These are phyloP conservation scores for Epirrhoe alternata DNA, from an alignment of 2,888 invertebrate species.

Conservation along the genomic window DNA sequence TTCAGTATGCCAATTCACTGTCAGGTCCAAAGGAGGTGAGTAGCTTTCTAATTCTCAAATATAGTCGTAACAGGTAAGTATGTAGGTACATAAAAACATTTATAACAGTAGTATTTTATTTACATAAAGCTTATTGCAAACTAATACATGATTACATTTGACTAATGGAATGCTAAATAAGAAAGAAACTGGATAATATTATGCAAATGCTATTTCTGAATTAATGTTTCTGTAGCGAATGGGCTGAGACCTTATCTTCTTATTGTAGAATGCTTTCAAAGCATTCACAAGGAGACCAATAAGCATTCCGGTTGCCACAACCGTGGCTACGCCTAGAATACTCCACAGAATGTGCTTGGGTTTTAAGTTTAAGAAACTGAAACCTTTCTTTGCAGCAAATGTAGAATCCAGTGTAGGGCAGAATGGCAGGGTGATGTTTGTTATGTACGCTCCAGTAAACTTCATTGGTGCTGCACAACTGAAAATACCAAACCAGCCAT, in stretches of 20 bases:
- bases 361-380: conserved; percentile 63
- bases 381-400: conserved; percentile 59
- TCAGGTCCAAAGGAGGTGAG: conserved; percentile 88
- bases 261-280: conserved; percentile 67
- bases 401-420: conserved; percentile 74
- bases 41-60: conserved; percentile 32
- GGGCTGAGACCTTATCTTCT: conserved; percentile 66
- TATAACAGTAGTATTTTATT: conserved; percentile 42
- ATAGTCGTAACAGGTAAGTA: not conserved
- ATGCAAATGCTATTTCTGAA: conserved; percentile 69
- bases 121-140: conserved; percentile 49
- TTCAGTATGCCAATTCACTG: conserved; percentile 89
- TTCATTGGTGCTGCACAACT: conserved; percentile 80
- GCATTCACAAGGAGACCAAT: conserved; percentile 71
- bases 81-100: conserved; percentile 39
- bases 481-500: conserved; percentile 49
- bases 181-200: conserved; percentile 40
- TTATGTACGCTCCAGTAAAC: conserved; percentile 70
- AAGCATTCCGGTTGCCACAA: conserved; percentile 71
- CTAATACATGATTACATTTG: conserved; percentile 43
- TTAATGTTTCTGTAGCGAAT: conserved; percentile 74
- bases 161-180: conserved; percentile 36
- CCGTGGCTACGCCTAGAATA: conserved; percentile 72
- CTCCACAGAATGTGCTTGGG: conserved; percentile 78
- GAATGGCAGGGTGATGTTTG: conserved; percentile 70